phyloP scores from a whole-genome alignment of 1,140 invertebrate species.

The Spodoptera frugiperda region DNA sequence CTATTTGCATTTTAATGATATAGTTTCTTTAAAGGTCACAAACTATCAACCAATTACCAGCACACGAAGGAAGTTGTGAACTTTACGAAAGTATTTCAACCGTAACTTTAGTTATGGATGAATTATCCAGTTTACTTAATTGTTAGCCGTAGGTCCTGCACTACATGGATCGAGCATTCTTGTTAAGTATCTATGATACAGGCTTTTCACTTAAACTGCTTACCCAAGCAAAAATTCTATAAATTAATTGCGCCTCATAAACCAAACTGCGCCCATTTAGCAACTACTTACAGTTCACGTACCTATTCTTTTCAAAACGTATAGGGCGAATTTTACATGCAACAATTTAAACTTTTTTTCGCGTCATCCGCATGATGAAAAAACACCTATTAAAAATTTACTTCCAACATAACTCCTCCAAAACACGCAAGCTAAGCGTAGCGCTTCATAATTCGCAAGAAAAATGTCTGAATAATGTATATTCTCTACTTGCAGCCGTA shows the following conservation, averaged over 20 bases:
- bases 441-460: constrained; percentile 76
- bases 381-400: constrained; percentile 51
- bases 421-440: constrained; percentile 77
- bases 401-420: constrained; percentile 56
- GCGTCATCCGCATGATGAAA: constrained; percentile 15
- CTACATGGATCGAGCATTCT: constrained; percentile 14
- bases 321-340: constrained; percentile 50
- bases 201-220: constrained; percentile 1
- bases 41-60: constrained; percentile 57
- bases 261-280: constrained; percentile 26
- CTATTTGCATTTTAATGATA: constrained; percentile 42
- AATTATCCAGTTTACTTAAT: constrained; percentile 68
- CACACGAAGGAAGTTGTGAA: constrained; percentile 67
- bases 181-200: constrained; percentile 15
- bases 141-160: constrained; percentile 46
- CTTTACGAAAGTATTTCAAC: constrained; percentile 69
- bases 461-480: constrained; percentile 80
- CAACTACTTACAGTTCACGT: constrained; percentile 8
- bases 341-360: constrained; percentile 47
- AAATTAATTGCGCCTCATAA: constrained; percentile 30
- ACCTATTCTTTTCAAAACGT: constrained; percentile 29
- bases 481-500: constrained; percentile 65
- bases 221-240: constrained; percentile 35
- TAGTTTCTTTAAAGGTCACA: constrained; percentile 61
- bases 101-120: constrained; percentile 65